These are phyloP conservation scores for Smithornis capensis DNA, from an alignment of 2,113 vertebrate genomes.

Conservation along the genomic window DNA sequence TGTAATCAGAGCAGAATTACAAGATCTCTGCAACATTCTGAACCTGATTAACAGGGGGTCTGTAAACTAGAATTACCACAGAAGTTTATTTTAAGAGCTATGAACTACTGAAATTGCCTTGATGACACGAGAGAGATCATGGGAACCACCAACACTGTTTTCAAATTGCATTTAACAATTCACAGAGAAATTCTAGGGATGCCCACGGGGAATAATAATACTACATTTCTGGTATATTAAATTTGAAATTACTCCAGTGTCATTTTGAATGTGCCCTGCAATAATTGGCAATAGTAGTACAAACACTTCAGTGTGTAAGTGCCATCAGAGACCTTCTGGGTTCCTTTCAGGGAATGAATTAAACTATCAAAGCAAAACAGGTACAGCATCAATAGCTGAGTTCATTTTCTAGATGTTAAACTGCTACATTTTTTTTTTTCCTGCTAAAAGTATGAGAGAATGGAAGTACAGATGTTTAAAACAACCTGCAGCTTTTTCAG, in stretches of 20 bases:
- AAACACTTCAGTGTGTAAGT: neutral
- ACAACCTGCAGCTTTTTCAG: neutral
- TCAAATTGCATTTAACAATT: slow-evolving; percentile 19
- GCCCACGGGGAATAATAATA: neutral
- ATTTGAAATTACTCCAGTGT: slow-evolving; percentile 2
- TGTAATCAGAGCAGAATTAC: slow-evolving; percentile 14
- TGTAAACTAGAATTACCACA: neutral
- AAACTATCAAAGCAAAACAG: slow-evolving; percentile 24
- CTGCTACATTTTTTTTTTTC: neutral
- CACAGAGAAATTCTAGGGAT: neutral
- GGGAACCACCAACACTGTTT: neutral
- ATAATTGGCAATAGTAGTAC: neutral
- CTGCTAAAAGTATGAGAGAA: neutral
- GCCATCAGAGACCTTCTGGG: neutral
- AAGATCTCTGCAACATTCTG: neutral
- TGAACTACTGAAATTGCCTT: neutral
- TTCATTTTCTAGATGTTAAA: slow-evolving; percentile 33
- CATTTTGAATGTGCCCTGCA: neutral
- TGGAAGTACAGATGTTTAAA: neutral
- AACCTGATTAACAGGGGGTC: neutral
- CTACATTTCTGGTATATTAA: slow-evolving; percentile 21
- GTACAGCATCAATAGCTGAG: neutral
- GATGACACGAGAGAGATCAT: neutral
- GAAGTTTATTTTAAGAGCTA: neutral
- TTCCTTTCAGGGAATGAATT: neutral